These are phyloP conservation scores for Ictalurus furcatus DNA, from an alignment of 2,113 vertebrate genomes.

Conservation along the genomic window DNA sequence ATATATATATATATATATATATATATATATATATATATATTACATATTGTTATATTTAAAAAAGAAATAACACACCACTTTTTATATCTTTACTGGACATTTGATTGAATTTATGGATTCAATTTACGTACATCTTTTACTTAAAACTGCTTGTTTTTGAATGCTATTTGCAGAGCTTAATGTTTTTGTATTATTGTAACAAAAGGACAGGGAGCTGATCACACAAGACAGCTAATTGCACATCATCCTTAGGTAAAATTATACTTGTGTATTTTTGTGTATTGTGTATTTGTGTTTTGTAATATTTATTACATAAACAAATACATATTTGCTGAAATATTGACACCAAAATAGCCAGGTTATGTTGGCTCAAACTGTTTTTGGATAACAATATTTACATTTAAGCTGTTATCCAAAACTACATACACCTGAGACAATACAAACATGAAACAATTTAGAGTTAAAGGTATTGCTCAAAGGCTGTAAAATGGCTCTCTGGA, in stretches of 20 bases:
- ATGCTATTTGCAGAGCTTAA: background rate
- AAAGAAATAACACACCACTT: background rate
- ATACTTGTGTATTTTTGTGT: too few species aligned
- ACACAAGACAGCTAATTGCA: background rate
- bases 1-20: too few species aligned
- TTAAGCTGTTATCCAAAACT: background rate
- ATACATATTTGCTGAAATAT: background rate
- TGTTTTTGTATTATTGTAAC: background rate
- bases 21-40: too few species aligned
- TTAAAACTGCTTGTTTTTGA: background rate
- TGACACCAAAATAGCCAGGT: background rate
- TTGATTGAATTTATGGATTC: background rate
- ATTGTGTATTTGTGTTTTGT: too few species aligned
- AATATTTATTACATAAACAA: background rate
- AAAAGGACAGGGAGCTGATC: background rate
- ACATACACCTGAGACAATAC: background rate
- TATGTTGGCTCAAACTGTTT: background rate
- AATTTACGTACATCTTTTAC: background rate
- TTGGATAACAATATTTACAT: background rate
- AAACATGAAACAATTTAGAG: background rate
- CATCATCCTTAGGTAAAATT: background rate
- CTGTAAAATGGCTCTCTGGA: background rate
- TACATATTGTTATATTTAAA: too few species aligned
- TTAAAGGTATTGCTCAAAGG: background rate
- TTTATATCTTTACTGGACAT: background rate